Evolutionary conservation across 2,113 vertebrate species (phyloP).

Genomic region (Aptenodytes forsteri): DNA sequence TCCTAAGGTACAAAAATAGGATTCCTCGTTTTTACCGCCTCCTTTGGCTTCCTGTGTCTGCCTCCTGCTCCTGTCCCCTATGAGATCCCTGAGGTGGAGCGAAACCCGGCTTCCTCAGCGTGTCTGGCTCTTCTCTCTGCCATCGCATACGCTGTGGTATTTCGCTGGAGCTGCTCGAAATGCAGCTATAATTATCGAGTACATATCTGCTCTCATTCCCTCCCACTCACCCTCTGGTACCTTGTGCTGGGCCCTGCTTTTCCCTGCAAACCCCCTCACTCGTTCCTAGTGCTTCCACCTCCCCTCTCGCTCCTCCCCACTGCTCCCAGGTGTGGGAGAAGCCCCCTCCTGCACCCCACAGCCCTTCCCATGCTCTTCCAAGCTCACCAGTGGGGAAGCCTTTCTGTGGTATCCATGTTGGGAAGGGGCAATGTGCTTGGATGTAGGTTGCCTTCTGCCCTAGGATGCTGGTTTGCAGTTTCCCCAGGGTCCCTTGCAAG

Average conservation of each 20-base stretch:
- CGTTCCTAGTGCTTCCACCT: neutral
- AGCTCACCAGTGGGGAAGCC: neutral
- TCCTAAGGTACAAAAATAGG: neutral
- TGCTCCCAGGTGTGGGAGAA: no score
- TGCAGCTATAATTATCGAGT: constrained; percentile 5
- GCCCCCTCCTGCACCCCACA: neutral
- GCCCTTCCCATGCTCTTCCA: neutral
- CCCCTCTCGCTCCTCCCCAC: neutral
- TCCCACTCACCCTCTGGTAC: constrained; percentile 45
- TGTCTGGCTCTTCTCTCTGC: neutral
- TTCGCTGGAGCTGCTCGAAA: neutral
- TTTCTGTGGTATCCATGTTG: neutral
- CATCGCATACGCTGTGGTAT: fast-evolving
- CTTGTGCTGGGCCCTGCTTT: neutral
- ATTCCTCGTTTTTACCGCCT: neutral
- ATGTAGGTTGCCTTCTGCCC: neutral
- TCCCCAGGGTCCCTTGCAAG: neutral
- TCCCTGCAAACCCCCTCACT: neutral
- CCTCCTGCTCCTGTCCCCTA: neutral
- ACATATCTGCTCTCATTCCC: constrained; percentile 5
- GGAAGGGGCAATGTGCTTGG: neutral
- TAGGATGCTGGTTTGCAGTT: neutral
- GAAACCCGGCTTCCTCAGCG: fast-evolving
- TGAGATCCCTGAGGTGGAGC: fast-evolving
- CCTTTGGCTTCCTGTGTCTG: neutral